Percentiles rank a stretch among this genome's conserved stretches.
Conservation (phyloP, 2,888 invertebrate species). For the Plagiodera versicolora region DNA sequence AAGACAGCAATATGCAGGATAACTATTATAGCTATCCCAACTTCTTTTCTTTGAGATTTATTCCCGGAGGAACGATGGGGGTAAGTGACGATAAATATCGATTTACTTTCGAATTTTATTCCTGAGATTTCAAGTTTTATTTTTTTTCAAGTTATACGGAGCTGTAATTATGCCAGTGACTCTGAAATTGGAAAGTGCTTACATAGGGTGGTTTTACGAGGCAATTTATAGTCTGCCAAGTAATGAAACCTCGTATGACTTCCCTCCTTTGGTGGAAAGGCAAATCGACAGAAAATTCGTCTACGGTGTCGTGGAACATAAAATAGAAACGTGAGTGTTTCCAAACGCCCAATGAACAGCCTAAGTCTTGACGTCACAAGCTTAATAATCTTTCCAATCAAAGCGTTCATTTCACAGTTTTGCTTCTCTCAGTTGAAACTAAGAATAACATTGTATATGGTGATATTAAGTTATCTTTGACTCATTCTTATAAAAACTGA, state of each 20-base stretch:
- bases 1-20: not conserved
- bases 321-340: constrained; percentile 3
- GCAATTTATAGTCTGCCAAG: constrained; percentile 1
- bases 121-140: too few relatives aligned
- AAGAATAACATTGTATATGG: too few relatives aligned
- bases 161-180: constrained; percentile 10
- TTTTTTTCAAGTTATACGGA: constrained; percentile 1
- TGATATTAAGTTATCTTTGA: too few relatives aligned
- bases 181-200: not conserved
- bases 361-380: too few relatives aligned
- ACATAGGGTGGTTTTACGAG: constrained; percentile 2
- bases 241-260: constrained; percentile 2
- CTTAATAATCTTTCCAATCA: too few relatives aligned
- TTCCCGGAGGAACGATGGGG: constrained; percentile 2
- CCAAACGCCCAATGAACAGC: too few relatives aligned
- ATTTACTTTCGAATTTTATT: too few relatives aligned
- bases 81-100: too few relatives aligned
- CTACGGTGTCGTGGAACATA: constrained; percentile 1
- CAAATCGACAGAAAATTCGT: constrained; percentile 4
- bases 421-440: too few relatives aligned
- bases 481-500: too few relatives aligned
- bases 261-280: constrained; percentile 3
- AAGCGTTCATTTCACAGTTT: too few relatives aligned
- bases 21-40: not conserved
- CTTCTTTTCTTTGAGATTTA: not conserved